Evolutionary conservation across 2,113 vertebrate genomes (phyloP).

Genomic region (Ailuropoda melanoleuca): DNA sequence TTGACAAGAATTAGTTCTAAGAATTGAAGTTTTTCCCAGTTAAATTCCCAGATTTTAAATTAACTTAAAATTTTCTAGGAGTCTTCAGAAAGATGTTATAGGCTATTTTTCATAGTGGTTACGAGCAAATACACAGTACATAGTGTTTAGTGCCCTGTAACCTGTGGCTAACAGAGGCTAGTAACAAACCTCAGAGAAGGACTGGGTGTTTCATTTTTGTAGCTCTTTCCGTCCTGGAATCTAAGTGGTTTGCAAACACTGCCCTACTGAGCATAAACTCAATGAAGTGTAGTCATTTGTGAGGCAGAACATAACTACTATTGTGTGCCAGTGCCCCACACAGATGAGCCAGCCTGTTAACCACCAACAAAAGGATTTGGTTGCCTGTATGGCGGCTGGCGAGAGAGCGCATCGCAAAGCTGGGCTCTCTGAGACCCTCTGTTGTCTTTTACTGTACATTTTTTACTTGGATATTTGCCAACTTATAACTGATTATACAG

Average conservation of each 20-base stretch:
- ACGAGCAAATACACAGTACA: conserved; percentile 70
- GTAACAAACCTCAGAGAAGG: conserved; percentile 71
- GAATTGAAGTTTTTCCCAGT: conserved; percentile 49
- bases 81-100: conserved; percentile 67
- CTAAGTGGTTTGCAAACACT: conserved; percentile 80
- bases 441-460: neutral
- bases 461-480: conserved; percentile 39
- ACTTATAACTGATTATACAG: neutral
- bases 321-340: conserved; percentile 34
- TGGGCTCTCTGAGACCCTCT: neutral
- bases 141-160: conserved; percentile 77
- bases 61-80: conserved; percentile 67
- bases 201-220: conserved; percentile 74
- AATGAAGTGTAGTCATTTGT: conserved; percentile 64
- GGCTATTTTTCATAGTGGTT: conserved; percentile 73
- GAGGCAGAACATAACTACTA: conserved; percentile 58
- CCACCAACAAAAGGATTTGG: neutral
- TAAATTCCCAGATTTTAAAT: conserved; percentile 66
- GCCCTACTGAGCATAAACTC: conserved; percentile 69
- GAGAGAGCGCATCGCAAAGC: neutral
- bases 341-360: neutral
- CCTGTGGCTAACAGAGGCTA: conserved; percentile 75
- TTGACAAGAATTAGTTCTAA: conserved; percentile 58
- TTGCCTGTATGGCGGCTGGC: neutral
- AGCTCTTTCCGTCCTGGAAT: conserved; percentile 75